Conservation (phyloP, 2,888 invertebrate species). For the Idaea aversata region DNA sequence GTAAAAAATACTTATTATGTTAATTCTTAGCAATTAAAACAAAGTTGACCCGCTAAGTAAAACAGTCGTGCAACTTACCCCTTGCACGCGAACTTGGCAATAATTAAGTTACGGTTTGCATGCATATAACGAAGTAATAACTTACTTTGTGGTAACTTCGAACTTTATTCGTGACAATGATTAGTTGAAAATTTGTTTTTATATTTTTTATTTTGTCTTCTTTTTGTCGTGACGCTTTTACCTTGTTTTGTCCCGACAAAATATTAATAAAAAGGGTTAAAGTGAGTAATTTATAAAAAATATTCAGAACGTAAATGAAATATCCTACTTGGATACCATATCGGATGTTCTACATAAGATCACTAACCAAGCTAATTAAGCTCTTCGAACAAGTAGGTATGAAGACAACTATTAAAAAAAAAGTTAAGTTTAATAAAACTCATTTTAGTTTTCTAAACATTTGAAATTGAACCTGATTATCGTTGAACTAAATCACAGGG, state of each 20-base stretch:
- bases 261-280: no score
- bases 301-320: no score
- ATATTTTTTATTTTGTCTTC: no score
- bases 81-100: slow-evolving; percentile 3
- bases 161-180: slow-evolving; percentile 1
- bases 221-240: no score
- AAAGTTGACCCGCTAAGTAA: background rate
- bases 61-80: background rate
- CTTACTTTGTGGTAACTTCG: background rate
- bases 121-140: slow-evolving; percentile 3
- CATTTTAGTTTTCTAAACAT: background rate
- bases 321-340: no score
- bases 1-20: background rate
- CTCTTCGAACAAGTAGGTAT: no score
- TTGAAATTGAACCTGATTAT: slow-evolving; percentile 8
- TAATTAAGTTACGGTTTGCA: slow-evolving; percentile 5
- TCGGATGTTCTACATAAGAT: no score
- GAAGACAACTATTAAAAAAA: no score
- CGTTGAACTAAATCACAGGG: slow-evolving; percentile 63
- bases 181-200: background rate
- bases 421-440: no score
- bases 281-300: no score
- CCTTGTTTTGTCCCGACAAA: no score
- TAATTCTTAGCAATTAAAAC: slow-evolving; percentile 1
- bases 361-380: no score